Evolutionary conservation across 2,113 vertebrate species (phyloP).

Genomic region (Galemys pyrenaicus): DNA sequence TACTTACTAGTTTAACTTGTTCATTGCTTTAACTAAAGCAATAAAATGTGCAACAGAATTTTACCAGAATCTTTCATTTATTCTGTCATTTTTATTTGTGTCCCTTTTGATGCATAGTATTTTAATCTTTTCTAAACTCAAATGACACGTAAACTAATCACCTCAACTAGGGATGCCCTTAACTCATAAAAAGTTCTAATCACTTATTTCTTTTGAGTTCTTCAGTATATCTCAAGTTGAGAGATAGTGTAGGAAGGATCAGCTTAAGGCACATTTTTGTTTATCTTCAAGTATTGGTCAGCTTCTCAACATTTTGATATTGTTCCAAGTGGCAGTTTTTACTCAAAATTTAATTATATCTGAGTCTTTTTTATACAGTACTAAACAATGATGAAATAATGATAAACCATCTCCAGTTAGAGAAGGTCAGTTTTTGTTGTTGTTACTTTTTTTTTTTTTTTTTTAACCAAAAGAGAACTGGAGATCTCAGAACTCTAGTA

Average conservation of each 20-base stretch:
- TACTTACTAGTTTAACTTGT: not conserved
- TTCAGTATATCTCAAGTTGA: not conserved
- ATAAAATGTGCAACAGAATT: conserved; percentile 35
- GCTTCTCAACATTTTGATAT: conserved; percentile 38
- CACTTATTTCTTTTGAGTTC: not conserved
- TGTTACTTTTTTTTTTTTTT: not conserved
- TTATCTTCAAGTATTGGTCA: conserved; percentile 8
- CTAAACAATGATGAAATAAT: conserved; percentile 37
- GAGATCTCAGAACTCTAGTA: not conserved
- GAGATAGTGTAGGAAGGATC: not conserved
- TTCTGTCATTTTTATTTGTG: conserved; percentile 29
- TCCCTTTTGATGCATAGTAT: conserved; percentile 10
- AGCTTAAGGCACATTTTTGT: not conserved
- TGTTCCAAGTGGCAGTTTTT: conserved; percentile 36
- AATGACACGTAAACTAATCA: not conserved
- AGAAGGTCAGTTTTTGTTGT: not conserved
- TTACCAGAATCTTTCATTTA: not conserved
- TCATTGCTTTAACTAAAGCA: not conserved
- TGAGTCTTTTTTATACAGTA: conserved; percentile 33
- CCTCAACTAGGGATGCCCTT: not conserved
- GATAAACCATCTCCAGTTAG: not conserved
- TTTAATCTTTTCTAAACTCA: conserved; percentile 47
- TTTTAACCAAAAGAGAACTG: not conserved
- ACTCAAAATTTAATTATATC: not conserved
- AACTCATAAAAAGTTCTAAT: not conserved